Evolutionary conservation across 2,797 vertebrate genomes (phyloP).

Genomic region (Dryobates pubescens): DNA sequence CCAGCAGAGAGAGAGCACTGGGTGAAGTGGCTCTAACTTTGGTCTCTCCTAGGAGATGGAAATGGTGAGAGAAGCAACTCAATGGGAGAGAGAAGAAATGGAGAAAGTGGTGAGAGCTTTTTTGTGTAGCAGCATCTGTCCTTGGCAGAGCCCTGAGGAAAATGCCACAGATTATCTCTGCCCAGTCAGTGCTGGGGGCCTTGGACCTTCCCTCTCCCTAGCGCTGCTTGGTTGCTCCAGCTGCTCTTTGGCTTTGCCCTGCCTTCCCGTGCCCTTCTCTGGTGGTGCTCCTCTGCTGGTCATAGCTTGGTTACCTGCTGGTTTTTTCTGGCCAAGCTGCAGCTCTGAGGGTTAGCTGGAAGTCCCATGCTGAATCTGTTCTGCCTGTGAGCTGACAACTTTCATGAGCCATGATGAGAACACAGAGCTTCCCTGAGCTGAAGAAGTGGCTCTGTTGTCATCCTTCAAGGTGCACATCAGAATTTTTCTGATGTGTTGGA

Average conservation of each 20-base stretch:
- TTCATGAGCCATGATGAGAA: background rate
- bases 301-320: background rate
- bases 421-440: background rate
- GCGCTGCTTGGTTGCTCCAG: background rate
- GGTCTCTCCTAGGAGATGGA: conserved; percentile 86
- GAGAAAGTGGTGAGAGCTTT: conserved; percentile 90
- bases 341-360: background rate
- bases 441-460: background rate
- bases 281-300: background rate
- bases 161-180: background rate
- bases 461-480: background rate
- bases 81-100: conserved; percentile 92
- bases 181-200: background rate
- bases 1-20: background rate
- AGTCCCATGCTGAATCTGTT: background rate
- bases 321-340: background rate
- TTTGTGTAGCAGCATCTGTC: background rate
- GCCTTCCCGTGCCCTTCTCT: background rate
- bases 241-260: background rate
- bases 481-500: background rate
- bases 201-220: background rate
- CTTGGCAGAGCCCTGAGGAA: background rate
- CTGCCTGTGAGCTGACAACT: background rate
- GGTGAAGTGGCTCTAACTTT: conserved; percentile 29
- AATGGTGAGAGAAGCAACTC: conserved; percentile 89